Evolutionary conservation across 2,797 vertebrate genomes (phyloP), one percentile per base, ranked within the genome.

Genomic region (Scolopax bukidnonensis): DNA sequence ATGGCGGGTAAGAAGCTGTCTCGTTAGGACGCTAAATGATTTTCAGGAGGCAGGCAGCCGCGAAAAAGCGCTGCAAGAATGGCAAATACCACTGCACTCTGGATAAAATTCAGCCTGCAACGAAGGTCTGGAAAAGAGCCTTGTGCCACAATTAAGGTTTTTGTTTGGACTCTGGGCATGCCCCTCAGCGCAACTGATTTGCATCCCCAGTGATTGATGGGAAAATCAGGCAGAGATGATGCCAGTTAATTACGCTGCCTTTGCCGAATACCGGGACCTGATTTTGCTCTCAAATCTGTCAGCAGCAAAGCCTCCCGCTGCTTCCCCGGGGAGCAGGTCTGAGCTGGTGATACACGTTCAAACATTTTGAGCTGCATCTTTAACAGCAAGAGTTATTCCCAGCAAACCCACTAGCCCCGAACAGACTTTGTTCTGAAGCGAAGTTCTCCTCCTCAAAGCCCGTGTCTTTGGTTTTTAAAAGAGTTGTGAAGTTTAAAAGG

Each of bases 321-420:
- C 65, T 78, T 10, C 4, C 36, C 30, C 15, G 3, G n/a, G 60
- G n/a, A 90, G 25, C 2, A 1, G 64, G 53, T 94, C 70, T 0
- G 0, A 77, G 75, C 54, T 73, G 76, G 65, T 75, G 81, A 85
- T 51, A 71, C 61, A 59, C 2, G 16, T 69, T 95, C 59, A 59
- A 84, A 93, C 57, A 77, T 95, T 97, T 84, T 93, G 57, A 95
- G 84, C 89, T 82, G 15, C 79, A 89, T 89, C 86, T 96, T 93
- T 73, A 85, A 73, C 27, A 94, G 91, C 38, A 89, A 94, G 94
- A 64, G 65, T 87, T 96, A 84, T 84, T 94, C 60, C 47, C 28
- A 28, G 89, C 69, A 92, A 93, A 65, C 74, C 36, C 67, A 64
- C 48, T 60, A 67, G 63, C 87, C 75, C 89, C 5, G 4, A 87